These are phyloP conservation scores for Hypsopygia costalis DNA, from an alignment of 2,888 invertebrate genomes.

Conservation along the genomic window DNA sequence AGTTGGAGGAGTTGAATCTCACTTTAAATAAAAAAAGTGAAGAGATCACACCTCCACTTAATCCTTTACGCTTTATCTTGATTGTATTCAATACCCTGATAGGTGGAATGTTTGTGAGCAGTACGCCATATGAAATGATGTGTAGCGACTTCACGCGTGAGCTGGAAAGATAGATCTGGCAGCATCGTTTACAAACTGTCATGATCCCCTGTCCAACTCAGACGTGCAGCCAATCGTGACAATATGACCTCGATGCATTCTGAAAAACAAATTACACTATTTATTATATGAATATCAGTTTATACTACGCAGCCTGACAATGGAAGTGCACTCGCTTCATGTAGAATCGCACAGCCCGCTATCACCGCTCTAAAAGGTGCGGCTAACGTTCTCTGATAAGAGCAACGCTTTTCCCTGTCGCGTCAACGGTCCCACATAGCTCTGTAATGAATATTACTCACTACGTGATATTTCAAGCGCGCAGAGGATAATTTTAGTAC, in stretches of 20 bases:
- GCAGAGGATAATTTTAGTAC: slow-evolving; percentile 41
- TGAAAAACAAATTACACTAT: slow-evolving; percentile 47
- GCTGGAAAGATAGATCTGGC: slow-evolving; percentile 83
- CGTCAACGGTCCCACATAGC: slow-evolving; percentile 58
- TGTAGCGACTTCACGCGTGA: slow-evolving; percentile 65
- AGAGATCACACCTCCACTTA: slow-evolving; percentile 82
- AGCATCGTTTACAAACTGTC: slow-evolving; percentile 69
- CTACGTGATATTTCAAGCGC: slow-evolving; percentile 33
- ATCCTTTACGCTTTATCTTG: slow-evolving; percentile 53
- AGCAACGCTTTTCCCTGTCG: slow-evolving; percentile 69
- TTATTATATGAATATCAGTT: slow-evolving; percentile 42
- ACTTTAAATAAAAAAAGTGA: slow-evolving; percentile 80
- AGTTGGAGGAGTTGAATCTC: slow-evolving; percentile 83
- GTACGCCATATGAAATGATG: no score
- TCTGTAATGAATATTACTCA: slow-evolving; percentile 47
- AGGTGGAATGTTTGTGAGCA: no score
- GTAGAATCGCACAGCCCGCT: slow-evolving; percentile 55
- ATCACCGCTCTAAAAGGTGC: slow-evolving; percentile 74
- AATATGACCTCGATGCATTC: slow-evolving; percentile 21
- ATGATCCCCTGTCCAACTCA: slow-evolving; percentile 81
- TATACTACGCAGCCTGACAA: slow-evolving; percentile 44
- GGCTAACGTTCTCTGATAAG: slow-evolving; percentile 75
- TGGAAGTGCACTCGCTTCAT: slow-evolving; percentile 51
- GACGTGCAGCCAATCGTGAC: slow-evolving; percentile 58
- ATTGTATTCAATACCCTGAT: no score